Conservation (phyloP, 1,140 invertebrate species). For the Eufriesea mexicana region DNA sequence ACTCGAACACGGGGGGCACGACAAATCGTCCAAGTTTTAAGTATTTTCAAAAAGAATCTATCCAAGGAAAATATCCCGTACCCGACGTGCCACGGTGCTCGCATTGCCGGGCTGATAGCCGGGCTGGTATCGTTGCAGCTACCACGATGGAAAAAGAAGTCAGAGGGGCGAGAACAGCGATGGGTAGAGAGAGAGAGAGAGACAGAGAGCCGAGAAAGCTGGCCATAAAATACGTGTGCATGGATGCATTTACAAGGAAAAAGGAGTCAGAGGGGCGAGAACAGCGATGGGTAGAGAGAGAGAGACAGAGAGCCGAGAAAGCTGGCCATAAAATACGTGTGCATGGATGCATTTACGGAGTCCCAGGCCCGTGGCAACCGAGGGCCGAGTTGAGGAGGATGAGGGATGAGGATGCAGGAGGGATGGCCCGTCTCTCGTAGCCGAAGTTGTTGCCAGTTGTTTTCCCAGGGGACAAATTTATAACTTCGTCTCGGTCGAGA, state of each 20-base stretch:
- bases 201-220: conserved; percentile 57
- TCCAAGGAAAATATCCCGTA: conserved; percentile 67
- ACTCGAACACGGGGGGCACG: conserved; percentile 60
- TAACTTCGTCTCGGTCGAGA: conserved; percentile 59
- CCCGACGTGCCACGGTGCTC: neutral
- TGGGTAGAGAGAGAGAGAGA: neutral
- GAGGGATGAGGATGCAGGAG: conserved; percentile 46
- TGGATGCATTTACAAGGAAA: conserved; percentile 70
- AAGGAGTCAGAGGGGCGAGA: neutral
- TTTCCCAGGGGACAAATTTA: conserved; percentile 73
- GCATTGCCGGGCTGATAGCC: conserved; percentile 12
- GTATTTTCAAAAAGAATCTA: conserved; percentile 74
- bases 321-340: conserved; percentile 74
- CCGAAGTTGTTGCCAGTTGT: conserved; percentile 67
- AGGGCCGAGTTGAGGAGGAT: conserved; percentile 19
- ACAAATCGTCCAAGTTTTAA: conserved; percentile 77
- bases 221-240: conserved; percentile 75
- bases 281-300: conserved; percentile 15
- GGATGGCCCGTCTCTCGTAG: conserved; percentile 18
- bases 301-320: conserved; percentile 54
- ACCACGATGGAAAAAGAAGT: too few relatives aligned
- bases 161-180: neutral
- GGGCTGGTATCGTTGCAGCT: neutral
- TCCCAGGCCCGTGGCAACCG: conserved; percentile 42
- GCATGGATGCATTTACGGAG: conserved; percentile 74